Evolutionary conservation across 2,888 invertebrate species (phyloP).

Genomic region (Leptura quadrifasciata): DNA sequence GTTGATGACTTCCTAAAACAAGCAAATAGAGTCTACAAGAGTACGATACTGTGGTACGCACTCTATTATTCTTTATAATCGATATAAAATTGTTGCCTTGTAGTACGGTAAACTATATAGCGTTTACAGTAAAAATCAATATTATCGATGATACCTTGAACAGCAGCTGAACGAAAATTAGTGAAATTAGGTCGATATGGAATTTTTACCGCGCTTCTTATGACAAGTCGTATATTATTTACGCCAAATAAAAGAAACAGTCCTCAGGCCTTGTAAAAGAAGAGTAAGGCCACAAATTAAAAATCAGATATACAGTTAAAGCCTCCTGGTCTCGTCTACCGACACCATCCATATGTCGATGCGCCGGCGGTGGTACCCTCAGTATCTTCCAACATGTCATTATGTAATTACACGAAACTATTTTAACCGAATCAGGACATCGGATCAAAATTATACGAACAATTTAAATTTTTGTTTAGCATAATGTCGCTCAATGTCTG

Average conservation of each 20-base stretch:
- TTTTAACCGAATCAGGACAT: conserved; percentile 65
- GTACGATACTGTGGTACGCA: too few relatives aligned
- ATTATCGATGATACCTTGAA: too few relatives aligned
- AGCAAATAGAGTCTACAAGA: too few relatives aligned
- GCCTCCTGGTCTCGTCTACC: conserved; percentile 39
- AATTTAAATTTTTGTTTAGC: conserved; percentile 67
- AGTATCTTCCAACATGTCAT: conserved; percentile 65
- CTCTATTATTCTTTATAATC: too few relatives aligned
- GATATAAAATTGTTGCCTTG: too few relatives aligned
- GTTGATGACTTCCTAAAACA: too few relatives aligned
- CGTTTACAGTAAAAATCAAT: too few relatives aligned
- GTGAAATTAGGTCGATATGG: too few relatives aligned
- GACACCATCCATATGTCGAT: conserved; percentile 46
- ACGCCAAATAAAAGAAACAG: not conserved
- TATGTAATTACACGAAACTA: conserved; percentile 70
- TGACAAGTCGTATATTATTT: too few relatives aligned
- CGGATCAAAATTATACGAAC: conserved; percentile 64
- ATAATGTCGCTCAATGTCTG: conserved; percentile 48
- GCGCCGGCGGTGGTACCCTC: conserved; percentile 58
- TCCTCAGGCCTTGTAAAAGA: not conserved
- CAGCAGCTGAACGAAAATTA: too few relatives aligned
- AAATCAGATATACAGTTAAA: conserved; percentile 18
- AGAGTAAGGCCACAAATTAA: not conserved
- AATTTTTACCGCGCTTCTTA: too few relatives aligned
- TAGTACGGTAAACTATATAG: too few relatives aligned